Conservation (phyloP, 1,140 invertebrate species). For the honey bee (Apis mellifera) region DNA sequence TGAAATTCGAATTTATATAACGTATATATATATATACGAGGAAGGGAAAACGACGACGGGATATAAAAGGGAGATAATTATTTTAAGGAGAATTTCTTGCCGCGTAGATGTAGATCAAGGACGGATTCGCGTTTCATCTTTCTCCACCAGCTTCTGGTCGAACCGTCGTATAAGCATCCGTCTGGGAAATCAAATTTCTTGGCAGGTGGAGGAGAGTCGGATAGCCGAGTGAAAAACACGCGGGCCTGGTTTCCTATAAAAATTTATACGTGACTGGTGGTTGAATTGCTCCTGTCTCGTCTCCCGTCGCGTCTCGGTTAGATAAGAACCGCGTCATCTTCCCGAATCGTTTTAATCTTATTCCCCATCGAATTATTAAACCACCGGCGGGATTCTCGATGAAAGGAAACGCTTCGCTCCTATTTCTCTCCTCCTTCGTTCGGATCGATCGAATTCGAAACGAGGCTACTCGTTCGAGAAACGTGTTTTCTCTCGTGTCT, state of each 20-base stretch:
- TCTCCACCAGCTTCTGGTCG: not conserved
- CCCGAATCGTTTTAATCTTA: slow-evolving; percentile 37
- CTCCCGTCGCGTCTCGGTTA: slow-evolving; percentile 61
- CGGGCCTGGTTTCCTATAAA: slow-evolving; percentile 48
- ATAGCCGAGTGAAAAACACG: slow-evolving; percentile 34
- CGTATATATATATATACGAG: too few species aligned
- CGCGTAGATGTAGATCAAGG: not conserved
- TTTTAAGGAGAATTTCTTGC: too few species aligned
- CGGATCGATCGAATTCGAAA: not conserved
- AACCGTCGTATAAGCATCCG: slow-evolving; percentile 29
- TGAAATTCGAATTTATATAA: not conserved
- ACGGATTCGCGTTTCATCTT: not conserved
- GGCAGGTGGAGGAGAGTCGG: not conserved
- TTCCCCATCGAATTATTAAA: slow-evolving; percentile 5
- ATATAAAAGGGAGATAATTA: too few species aligned
- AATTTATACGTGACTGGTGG: slow-evolving; percentile 60
- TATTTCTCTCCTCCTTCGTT: not conserved
- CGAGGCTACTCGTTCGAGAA: not conserved
- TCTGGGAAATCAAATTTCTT: slow-evolving; percentile 28
- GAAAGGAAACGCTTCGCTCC: not conserved
- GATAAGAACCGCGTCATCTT: slow-evolving; percentile 66
- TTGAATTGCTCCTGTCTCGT: slow-evolving; percentile 53
- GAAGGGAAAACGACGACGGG: too few species aligned
- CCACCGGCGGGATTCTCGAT: not conserved
- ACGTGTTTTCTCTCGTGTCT: not conserved